Base-by-base conservation (phyloP, 2,113 vertebrate species). In the Circaetus cinerascens region DNA sequence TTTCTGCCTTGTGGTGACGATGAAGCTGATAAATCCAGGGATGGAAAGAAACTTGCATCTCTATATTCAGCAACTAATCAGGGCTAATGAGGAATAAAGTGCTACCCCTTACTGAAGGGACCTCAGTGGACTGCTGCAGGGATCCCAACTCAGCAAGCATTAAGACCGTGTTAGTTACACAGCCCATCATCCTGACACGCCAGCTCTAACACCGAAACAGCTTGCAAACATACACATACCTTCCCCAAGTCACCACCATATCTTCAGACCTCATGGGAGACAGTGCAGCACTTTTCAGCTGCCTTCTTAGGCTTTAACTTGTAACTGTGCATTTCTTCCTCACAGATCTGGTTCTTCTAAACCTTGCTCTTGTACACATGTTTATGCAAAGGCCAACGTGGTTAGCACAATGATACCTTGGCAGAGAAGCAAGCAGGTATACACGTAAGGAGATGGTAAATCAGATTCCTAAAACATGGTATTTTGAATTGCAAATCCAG, bases 291-390 rank as follows among this genome's bases (percentile, higher is more conserved):
- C 26, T 62, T 86, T 5, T 19, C 36, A 57, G 13, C 3, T 51
- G 45, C 50, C 15, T 2, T 41, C 16, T 34, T 23, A 57, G 53
- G 21, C n/a, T 75, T 59, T 29, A 79, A 45, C 9, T 63, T 64
- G 8, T 1, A 83, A 17, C 14, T 16, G 13, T 7, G 11, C n/a
- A 27, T 29, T 38, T 2, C 14, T 87, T 45, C 36, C n/a, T 63
- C 14, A 32, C 36, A 71, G 15, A 21, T 38, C 13, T 40, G 18
- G 11, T 67, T 73, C 43, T 84, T 71, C 68, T 63, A 73, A 83
- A 66, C 29, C 15, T 67, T 51, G 20, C 4, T 26, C 36, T 0
- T 0, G 12, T 48, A 41, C 4, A 77, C 2, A 4, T 0, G 0
- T 50, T 27, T 60, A 25, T 50, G 43, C 23, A 46, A 62, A 73